A percentile compares a stretch with the other conserved stretches of the same genome.
These are phyloP conservation scores for Lepidocyrtinus sp. DNA, from an alignment of 2,888 invertebrate genomes.

Conservation along the genomic window DNA sequence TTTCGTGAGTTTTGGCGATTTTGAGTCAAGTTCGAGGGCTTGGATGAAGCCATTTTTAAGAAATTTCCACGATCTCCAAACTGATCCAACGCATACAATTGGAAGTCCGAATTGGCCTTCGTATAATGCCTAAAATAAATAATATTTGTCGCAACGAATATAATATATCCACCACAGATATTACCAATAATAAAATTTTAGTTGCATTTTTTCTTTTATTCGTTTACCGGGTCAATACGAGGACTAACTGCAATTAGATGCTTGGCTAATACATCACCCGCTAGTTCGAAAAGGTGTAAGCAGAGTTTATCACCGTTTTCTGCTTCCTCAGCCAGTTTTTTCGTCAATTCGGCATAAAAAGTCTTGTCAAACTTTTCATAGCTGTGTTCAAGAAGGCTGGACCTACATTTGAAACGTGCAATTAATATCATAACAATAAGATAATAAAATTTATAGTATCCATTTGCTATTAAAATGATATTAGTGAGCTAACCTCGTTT, in stretches of 20 bases:
- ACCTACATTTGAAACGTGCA: constrained; percentile 46
- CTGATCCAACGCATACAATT: constrained; percentile 93
- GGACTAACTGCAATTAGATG: constrained; percentile 79
- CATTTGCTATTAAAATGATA: not conserved
- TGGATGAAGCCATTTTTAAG: constrained; percentile 81
- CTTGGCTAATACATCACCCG: constrained; percentile 79
- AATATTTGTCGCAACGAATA: no score
- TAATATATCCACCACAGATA: no score
- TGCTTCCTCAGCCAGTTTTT: constrained; percentile 81
- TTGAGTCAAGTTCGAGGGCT: constrained; percentile 73
- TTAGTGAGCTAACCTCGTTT: constrained; percentile 76
- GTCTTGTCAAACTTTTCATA: constrained; percentile 85
- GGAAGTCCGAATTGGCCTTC: constrained; percentile 77
- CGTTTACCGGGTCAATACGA: constrained; percentile 76
- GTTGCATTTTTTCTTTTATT: no score
- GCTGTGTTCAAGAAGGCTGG: constrained; percentile 71
- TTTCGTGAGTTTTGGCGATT: constrained; percentile 50
- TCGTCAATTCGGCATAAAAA: constrained; percentile 82
- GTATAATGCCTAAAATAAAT: constrained; percentile 76
- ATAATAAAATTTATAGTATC: no score
- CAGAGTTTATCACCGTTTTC: constrained; percentile 83
- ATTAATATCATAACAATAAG: no score
- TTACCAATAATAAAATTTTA: no score
- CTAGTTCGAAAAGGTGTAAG: constrained; percentile 80
- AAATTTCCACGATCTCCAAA: constrained; percentile 93